Conservation (phyloP, 2,113 vertebrate genomes). For the Crypturellus undulatus region DNA sequence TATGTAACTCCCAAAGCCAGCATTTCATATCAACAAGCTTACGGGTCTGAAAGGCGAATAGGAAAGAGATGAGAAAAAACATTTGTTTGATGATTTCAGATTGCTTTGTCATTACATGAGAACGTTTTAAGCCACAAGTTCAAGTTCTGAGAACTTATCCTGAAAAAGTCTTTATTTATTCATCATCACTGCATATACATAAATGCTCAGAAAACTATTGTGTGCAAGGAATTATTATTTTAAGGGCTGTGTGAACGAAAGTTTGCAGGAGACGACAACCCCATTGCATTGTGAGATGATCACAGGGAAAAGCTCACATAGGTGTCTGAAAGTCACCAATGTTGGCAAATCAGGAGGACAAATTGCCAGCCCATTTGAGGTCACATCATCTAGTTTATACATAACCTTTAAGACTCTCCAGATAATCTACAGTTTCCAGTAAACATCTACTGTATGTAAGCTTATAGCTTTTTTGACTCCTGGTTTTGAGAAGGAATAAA, state of each 20-base stretch:
- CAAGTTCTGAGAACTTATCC: neutral
- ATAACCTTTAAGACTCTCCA: neutral
- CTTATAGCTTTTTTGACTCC: neutral
- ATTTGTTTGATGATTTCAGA: neutral
- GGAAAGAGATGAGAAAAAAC: neutral
- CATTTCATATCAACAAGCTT: neutral
- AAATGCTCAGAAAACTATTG: neutral
- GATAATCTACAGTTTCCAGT: neutral
- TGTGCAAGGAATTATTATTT: neutral
- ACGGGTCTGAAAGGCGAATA: neutral
- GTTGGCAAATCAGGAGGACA: neutral
- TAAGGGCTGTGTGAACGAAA: neutral
- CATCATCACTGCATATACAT: neutral
- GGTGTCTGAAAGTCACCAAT: neutral
- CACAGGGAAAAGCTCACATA: neutral
- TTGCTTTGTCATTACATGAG: neutral
- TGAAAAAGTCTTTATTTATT: neutral
- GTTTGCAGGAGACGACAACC: neutral
- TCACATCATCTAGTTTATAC: neutral
- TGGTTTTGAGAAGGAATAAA: conserved; percentile 28
- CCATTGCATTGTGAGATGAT: neutral
- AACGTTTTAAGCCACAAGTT: neutral
- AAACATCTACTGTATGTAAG: neutral
- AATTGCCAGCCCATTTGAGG: neutral
- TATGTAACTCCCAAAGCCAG: neutral